Evolutionary conservation across 2,113 vertebrate species (phyloP).

Genomic region (Lasiurus cinereus): DNA sequence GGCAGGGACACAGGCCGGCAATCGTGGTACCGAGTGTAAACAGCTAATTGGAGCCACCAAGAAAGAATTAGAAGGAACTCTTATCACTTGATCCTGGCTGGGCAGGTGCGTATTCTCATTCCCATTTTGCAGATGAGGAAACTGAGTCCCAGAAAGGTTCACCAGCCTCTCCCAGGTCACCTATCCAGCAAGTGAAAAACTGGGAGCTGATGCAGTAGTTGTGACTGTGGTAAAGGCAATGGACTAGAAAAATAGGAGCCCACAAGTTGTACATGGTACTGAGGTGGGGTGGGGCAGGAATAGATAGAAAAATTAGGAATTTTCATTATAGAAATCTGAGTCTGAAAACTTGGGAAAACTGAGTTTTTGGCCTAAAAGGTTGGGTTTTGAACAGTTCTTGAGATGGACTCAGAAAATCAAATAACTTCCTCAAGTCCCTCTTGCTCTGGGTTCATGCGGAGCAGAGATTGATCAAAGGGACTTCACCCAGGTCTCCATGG

Average conservation of each 20-base stretch:
- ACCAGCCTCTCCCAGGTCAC: background rate
- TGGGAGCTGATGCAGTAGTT: background rate
- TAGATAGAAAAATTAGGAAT: background rate
- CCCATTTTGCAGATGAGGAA: background rate
- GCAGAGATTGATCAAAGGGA: background rate
- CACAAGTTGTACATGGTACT: background rate
- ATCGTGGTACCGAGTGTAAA: background rate
- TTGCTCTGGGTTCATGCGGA: background rate
- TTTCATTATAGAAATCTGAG: background rate
- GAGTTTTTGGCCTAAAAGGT: background rate
- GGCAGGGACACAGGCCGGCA: background rate
- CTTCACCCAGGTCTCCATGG: background rate
- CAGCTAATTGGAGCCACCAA: background rate
- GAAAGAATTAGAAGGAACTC: background rate
- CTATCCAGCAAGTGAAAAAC: background rate
- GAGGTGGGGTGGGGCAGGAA: background rate
- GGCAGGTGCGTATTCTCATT: background rate
- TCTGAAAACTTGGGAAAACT: background rate
- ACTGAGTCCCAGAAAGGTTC: constrained; percentile 17
- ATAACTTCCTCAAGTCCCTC: background rate
- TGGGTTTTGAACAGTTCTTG: background rate
- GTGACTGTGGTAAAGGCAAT: too few relatives aligned
- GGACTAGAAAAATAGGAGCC: background rate
- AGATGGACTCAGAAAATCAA: background rate
- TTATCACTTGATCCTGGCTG: background rate